A percentile compares a stretch with the other conserved stretches of the same genome.
These are phyloP conservation scores for Sebastes cheni DNA, from an alignment of 2,797 vertebrate genomes.

Conservation along the genomic window DNA sequence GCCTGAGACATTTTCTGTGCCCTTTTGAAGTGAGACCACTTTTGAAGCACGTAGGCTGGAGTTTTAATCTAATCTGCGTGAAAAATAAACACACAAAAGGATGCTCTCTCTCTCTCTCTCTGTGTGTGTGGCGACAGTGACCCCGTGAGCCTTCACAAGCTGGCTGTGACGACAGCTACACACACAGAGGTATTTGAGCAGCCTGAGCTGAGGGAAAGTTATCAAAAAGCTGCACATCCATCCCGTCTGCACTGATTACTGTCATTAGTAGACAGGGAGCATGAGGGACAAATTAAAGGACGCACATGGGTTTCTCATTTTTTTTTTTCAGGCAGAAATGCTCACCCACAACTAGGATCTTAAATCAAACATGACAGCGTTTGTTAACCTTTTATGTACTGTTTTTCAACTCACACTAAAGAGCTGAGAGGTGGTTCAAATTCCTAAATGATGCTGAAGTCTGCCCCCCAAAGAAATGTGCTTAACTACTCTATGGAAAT, in stretches of 20 bases:
- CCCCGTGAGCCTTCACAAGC: constrained; percentile 39
- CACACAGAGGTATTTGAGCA: constrained; percentile 37
- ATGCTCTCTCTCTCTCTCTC: constrained; percentile 28
- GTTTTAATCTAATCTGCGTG: constrained; percentile 72
- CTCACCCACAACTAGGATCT: constrained; percentile 7
- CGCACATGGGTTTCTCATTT: neutral
- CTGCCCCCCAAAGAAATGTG: constrained; percentile 33
- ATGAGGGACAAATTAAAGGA: constrained; percentile 51
- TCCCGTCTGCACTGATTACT: constrained; percentile 43
- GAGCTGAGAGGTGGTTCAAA: constrained; percentile 21
- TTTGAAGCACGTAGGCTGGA: constrained; percentile 44
- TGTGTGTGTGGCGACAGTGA: constrained; percentile 40
- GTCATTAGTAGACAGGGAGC: constrained; percentile 41
- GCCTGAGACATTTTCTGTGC: constrained; percentile 50
- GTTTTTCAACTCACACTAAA: neutral
- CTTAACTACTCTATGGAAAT: constrained; percentile 72
- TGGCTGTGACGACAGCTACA: neutral
- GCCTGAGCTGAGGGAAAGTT: constrained; percentile 19
- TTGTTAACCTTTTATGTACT: constrained; percentile 4
- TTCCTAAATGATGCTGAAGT: constrained; percentile 33
- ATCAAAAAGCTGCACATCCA: constrained; percentile 14
- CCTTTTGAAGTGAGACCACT: constrained; percentile 56
- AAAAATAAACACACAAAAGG: constrained; percentile 76
- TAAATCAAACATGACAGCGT: constrained; percentile 23
- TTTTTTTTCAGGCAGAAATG: neutral